phyloP scores from a whole-genome alignment of 1,140 invertebrate species.

The Arctopsyche grandis region DNA sequence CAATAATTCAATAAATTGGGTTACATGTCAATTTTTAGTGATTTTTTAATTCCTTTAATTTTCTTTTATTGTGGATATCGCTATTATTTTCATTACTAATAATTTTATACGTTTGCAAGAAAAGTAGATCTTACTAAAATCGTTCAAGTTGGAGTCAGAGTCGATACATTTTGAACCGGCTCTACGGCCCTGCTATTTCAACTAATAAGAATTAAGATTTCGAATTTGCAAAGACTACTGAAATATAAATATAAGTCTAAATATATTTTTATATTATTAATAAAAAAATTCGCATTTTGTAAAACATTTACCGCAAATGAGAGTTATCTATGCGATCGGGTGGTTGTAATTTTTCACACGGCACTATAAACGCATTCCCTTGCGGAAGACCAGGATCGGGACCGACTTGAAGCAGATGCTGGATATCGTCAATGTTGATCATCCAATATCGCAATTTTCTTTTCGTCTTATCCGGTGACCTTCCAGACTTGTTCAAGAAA shows the following conservation, averaged over 20 bases:
- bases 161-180: too few species aligned
- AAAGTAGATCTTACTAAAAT: too few species aligned
- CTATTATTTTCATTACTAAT: too few species aligned
- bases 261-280: background rate
- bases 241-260: background rate
- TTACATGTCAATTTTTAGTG: too few species aligned
- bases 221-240: too few species aligned
- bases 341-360: conserved; percentile 24
- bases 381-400: conserved; percentile 20
- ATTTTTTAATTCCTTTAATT: too few species aligned
- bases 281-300: background rate
- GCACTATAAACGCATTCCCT: conserved; percentile 18
- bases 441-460: conserved; percentile 26
- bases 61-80: too few species aligned
- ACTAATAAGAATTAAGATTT: too few species aligned
- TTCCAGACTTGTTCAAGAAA: conserved; percentile 23
- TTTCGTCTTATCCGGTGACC: conserved; percentile 16
- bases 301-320: background rate
- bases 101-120: too few species aligned
- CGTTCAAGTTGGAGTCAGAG: too few species aligned
- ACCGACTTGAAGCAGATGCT: conserved; percentile 18
- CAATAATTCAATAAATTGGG: too few species aligned
- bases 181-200: too few species aligned
- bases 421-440: conserved; percentile 12
- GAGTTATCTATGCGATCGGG: conserved; percentile 20